Base-by-base conservation (phyloP, 2,113 vertebrate species). In the Malurus alboscapulatus region DNA sequence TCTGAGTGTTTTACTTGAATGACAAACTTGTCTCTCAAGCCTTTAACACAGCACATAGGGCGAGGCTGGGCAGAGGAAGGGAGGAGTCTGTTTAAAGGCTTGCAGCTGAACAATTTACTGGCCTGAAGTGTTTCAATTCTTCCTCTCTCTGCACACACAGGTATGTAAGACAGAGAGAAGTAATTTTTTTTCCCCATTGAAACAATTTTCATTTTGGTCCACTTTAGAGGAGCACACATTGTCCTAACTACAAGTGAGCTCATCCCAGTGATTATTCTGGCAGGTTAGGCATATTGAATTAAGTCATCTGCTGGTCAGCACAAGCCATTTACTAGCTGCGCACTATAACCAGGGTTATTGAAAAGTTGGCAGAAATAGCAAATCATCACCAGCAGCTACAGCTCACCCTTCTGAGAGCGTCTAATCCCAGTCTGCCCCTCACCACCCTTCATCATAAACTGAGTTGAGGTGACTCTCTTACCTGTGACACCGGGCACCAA, bases 401-500 rank as follows among this genome's bases (percentile, higher is more conserved):
- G 32, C 34, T 69, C 20, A 3, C 12, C 22, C 21, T 21, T 18
- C 24, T 18, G 38, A 79, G 55, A 82, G 34, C 8, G 9, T 14
- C 6, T 4, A 27, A 47, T 20, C 17, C 34, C 26, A 18, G 7
- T 1, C 59, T 69, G 12, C 20, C 50, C 51, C 44, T 66, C 4
- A 0, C 26, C 58, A 58, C 53, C 69, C 21, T 20, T 61, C 15
- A 1, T 29, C n/a, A 2, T 2, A 40, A 36, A 7, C 25, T 6
- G 55, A 51, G 32, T 15, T 18, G 24, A 58, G 42, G 36, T 1
- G 7, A 40, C 65, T 61, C 4, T 3, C 96, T 97, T 97, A 97
- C 97, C 97, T 89, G 62, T 73, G 68, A 91, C 2, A 18, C 93
- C 86, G 77, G 44, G 86, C 65, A 66, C 92, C 3, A 24, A 96